These are phyloP conservation scores for Mimumesa dahlbomi DNA, from an alignment of 2,888 invertebrate genomes.

Conservation along the genomic window DNA sequence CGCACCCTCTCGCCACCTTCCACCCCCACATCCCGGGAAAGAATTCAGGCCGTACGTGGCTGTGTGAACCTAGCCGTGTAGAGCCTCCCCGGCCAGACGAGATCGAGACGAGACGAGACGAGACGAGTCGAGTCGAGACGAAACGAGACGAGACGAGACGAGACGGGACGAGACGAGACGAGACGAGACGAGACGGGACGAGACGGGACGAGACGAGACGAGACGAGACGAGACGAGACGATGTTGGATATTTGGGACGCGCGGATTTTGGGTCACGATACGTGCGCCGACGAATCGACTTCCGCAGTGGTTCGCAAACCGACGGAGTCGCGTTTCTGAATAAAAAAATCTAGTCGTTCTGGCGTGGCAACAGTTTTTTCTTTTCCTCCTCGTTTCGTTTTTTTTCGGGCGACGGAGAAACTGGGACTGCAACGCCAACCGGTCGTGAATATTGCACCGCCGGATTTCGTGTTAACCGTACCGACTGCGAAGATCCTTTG, in stretches of 20 bases:
- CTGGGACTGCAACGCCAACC: no score
- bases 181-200: slow-evolving; percentile 26
- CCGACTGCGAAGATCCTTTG: no score
- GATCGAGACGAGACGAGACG: slow-evolving; percentile 1
- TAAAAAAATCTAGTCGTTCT: neutral
- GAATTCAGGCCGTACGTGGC: slow-evolving; percentile 59
- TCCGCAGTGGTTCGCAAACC: neutral
- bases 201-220: slow-evolving; percentile 1
- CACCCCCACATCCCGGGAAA: no score
- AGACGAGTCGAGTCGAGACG: neutral
- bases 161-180: slow-evolving; percentile 11
- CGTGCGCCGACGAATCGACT: neutral
- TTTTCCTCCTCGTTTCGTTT: neutral
- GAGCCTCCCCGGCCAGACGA: slow-evolving; percentile 4
- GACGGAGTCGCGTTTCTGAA: neutral
- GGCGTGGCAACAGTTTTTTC: neutral
- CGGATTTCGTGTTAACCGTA: no score
- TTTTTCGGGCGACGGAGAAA: no score
- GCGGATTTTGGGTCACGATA: slow-evolving; percentile 29
- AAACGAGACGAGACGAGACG: slow-evolving; percentile 9
- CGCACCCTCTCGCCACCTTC: no score
- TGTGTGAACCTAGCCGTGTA: neutral
- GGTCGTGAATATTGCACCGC: no score
- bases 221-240: slow-evolving; percentile 1
- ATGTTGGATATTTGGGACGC: slow-evolving; percentile 31